phyloP scores from a whole-genome alignment of 2,113 vertebrate genomes.

The Gnathonemus longibarbis region DNA sequence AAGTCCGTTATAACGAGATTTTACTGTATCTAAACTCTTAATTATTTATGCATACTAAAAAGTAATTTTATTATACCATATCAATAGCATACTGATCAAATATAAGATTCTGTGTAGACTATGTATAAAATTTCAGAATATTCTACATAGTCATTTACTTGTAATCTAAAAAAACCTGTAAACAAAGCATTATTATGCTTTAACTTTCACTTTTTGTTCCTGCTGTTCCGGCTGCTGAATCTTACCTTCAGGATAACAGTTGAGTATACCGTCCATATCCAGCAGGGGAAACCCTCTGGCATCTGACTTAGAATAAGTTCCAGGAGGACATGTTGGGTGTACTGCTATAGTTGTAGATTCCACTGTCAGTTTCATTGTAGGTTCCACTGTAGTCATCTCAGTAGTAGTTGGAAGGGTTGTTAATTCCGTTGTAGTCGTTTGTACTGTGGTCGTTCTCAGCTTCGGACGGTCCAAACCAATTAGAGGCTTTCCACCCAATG shows the following conservation, averaged over 20 bases:
- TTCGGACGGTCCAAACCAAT: conserved; percentile 77
- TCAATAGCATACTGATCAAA: neutral
- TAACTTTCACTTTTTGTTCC: neutral
- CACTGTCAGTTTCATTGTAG: conserved; percentile 49
- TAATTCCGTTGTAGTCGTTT: conserved; percentile 48
- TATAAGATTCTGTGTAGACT: neutral
- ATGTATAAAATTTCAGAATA: neutral
- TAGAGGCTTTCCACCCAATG: conserved; percentile 85
- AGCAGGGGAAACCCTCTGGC: conserved; percentile 68
- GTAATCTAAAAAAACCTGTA: neutral
- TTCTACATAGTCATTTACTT: neutral
- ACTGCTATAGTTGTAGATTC: conserved; percentile 55
- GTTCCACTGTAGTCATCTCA: conserved; percentile 56
- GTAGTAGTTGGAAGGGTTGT: conserved; percentile 59
- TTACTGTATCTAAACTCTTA: neutral
- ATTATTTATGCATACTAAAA: neutral
- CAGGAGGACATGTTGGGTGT: conserved; percentile 77
- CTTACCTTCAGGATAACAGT: conserved; percentile 84
- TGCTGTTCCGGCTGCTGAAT: neutral
- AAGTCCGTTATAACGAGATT: no score
- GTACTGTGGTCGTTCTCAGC: conserved; percentile 60
- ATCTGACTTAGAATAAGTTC: conserved; percentile 70
- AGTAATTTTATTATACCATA: neutral
- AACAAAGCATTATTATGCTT: neutral
- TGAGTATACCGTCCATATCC: conserved; percentile 64